phyloP scores from a whole-genome alignment of 2,888 invertebrate genomes.

The Diachrysia chrysitis region DNA sequence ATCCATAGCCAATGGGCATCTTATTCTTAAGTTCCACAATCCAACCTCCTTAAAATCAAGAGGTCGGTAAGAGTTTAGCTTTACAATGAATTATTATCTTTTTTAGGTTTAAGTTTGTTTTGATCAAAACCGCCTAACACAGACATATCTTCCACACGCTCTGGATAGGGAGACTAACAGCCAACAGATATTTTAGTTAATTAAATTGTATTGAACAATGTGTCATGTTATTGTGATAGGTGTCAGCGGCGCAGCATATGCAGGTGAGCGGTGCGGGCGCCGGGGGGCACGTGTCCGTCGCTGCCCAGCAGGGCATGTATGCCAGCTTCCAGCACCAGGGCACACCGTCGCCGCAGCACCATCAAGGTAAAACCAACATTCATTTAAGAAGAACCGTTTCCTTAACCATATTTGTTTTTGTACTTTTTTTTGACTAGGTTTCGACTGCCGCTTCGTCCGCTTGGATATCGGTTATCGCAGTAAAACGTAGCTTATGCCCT shows the following conservation, averaged over 20 bases:
- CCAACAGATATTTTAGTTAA: not conserved
- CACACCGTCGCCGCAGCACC: constrained; percentile 85
- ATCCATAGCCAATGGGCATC: not conserved
- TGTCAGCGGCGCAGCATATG: constrained; percentile 96
- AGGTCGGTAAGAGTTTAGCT: not conserved
- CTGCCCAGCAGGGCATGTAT: constrained; percentile 96
- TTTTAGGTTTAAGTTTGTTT: not conserved
- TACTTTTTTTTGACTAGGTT: too few species aligned
- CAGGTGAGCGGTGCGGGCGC: constrained; percentile 92
- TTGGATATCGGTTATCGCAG: too few species aligned
- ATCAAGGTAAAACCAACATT: constrained; percentile 72
- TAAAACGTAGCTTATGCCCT: too few species aligned
- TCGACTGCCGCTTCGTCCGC: too few species aligned
- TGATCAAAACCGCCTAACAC: not conserved
- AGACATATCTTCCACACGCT: not conserved
- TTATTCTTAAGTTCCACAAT: not conserved
- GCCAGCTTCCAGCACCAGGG: constrained; percentile 86
- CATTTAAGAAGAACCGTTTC: not conserved
- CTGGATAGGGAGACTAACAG: not conserved
- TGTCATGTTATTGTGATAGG: constrained; percentile 84
- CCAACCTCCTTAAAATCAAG: not conserved
- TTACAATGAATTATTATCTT: not conserved
- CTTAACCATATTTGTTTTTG: not conserved
- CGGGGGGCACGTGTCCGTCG: constrained; percentile 93
- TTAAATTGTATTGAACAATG: not conserved